Percentiles rank a stretch among this genome's conserved stretches.
These are phyloP conservation scores for Telmatochromis sp. DNA, from an alignment of 2,113 vertebrate genomes.

Conservation along the genomic window DNA sequence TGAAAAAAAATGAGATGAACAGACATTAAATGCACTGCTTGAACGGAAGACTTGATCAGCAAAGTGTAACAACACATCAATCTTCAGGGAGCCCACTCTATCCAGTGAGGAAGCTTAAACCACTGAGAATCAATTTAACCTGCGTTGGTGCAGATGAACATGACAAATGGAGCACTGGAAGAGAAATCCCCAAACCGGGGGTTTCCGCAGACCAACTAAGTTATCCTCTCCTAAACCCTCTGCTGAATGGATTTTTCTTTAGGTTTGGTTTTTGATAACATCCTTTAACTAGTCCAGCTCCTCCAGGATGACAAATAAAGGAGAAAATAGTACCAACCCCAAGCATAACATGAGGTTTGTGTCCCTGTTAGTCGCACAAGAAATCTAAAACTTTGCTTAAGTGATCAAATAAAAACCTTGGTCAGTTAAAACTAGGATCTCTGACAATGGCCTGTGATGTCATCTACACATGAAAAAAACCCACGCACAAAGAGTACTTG, in stretches of 20 bases:
- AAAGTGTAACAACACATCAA: not conserved
- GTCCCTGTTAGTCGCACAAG: not conserved
- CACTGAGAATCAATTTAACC: not conserved
- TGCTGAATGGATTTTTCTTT: not conserved
- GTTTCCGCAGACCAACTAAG: not conserved
- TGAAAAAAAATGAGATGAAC: not conserved
- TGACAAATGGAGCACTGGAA: not conserved
- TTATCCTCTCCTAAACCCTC: not conserved
- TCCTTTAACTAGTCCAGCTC: not conserved
- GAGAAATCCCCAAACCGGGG: not conserved
- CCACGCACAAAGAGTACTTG: not conserved
- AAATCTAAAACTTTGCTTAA: not conserved
- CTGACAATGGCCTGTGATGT: not conserved
- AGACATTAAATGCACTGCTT: not conserved
- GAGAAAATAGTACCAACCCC: not conserved
- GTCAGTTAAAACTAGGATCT: not conserved
- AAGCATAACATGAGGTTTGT: not conserved
- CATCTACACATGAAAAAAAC: not conserved
- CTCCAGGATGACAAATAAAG: not conserved
- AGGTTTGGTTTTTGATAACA: not conserved
- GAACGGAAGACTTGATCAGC: not conserved
- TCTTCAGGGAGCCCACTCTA: not conserved
- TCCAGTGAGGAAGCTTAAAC: not conserved
- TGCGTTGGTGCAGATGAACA: not conserved
- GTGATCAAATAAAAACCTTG: not conserved